Conservation (phyloP, 2,113 vertebrate species). For the Anthoscopus minutus region DNA sequence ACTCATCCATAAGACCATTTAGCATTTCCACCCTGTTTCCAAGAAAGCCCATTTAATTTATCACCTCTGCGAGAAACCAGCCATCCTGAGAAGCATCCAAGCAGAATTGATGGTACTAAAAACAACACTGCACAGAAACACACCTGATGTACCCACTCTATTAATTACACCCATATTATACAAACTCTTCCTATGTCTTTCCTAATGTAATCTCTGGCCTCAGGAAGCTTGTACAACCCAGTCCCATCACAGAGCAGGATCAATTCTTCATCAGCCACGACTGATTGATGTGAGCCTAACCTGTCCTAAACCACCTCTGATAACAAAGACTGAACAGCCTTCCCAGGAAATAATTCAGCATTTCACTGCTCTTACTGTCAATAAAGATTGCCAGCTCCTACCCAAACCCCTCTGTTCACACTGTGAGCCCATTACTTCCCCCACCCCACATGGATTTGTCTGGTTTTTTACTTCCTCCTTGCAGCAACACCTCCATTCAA, state of each 20-base stretch:
- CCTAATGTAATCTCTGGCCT: background rate
- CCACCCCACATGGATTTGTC: background rate
- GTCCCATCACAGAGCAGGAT: background rate
- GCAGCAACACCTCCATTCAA: background rate
- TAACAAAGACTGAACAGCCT: background rate
- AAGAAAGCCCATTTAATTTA: background rate
- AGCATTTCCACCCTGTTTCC: background rate
- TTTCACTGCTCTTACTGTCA: background rate
- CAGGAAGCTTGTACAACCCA: background rate
- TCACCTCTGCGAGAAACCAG: background rate
- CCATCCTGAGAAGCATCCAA: background rate
- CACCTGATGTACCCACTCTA: background rate
- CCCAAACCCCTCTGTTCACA: background rate
- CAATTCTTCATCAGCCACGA: background rate
- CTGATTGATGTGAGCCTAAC: background rate
- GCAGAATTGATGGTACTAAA: background rate
- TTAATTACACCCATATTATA: background rate
- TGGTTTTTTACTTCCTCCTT: background rate
- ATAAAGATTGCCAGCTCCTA: background rate
- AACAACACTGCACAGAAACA: background rate
- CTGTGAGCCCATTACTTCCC: background rate
- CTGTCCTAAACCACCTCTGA: background rate
- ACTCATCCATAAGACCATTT: background rate
- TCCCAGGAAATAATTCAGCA: background rate
- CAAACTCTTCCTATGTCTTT: background rate